A percentile compares a stretch with the other conserved stretches of the same genome.
Evolutionary conservation across 2,797 vertebrate species (phyloP).

Genomic region (Alosa sapidissima): DNA sequence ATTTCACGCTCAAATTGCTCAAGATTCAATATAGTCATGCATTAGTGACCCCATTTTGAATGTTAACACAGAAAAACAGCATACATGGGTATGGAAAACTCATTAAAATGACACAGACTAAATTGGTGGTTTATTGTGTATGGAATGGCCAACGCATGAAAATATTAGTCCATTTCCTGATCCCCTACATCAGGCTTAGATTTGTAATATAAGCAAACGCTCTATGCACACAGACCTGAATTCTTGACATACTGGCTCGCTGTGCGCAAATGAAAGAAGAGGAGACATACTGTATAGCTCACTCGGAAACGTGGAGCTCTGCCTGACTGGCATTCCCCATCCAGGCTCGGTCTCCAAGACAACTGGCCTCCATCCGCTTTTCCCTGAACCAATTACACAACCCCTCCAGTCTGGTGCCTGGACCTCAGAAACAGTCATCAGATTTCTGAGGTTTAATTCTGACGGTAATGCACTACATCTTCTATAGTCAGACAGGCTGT

Average conservation of each 20-base stretch:
- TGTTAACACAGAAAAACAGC: neutral
- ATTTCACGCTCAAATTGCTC: conserved; percentile 10
- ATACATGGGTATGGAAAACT: conserved; percentile 13
- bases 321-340: neutral
- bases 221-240: conserved; percentile 2
- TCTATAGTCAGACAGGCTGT: neutral
- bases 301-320: neutral
- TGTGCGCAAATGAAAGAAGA: neutral
- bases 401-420: neutral
- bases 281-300: conserved; percentile 16
- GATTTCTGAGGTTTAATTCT: neutral
- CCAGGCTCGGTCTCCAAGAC: neutral
- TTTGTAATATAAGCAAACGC: conserved; percentile 17
- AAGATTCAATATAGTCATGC: neutral
- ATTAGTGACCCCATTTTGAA: conserved; percentile 5
- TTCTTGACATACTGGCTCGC: conserved; percentile 30
- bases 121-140: conserved; percentile 42
- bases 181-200: conserved; percentile 3
- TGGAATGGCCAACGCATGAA: conserved; percentile 40
- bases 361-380: neutral
- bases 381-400: conserved; percentile 8
- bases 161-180: conserved; percentile 39
- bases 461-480: neutral
- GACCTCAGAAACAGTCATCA: neutral
- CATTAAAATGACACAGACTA: conserved; percentile 53